Percentiles rank a stretch among this genome's conserved stretches.
These are phyloP conservation scores for Maccullochella peelii DNA, from an alignment of 2,113 vertebrate genomes.

Conservation along the genomic window DNA sequence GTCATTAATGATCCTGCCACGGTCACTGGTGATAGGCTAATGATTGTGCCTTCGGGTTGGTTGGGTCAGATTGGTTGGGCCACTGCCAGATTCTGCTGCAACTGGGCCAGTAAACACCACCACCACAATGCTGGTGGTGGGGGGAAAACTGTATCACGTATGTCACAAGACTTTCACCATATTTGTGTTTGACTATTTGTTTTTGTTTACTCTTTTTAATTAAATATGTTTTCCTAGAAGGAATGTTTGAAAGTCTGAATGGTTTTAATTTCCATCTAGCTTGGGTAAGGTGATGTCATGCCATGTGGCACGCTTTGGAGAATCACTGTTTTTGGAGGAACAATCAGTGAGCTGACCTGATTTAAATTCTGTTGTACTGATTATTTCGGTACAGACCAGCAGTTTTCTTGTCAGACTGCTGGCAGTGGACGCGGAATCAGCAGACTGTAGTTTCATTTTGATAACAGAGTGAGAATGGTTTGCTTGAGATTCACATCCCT, in stretches of 20 bases:
- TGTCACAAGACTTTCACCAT: neutral
- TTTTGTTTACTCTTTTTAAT: neutral
- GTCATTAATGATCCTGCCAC: conserved; percentile 71
- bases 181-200: neutral
- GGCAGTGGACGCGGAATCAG: neutral
- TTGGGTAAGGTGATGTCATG: neutral
- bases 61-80: conserved; percentile 35
- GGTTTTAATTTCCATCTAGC: neutral
- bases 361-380: neutral
- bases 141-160: neutral
- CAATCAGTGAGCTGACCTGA: neutral
- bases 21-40: conserved; percentile 72
- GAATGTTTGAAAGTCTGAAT: neutral
- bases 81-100: conserved; percentile 40
- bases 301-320: neutral
- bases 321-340: neutral
- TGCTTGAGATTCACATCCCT: neutral
- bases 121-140: neutral
- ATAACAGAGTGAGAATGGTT: neutral
- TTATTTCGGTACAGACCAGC: no score
- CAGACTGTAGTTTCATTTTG: neutral
- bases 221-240: neutral
- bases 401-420: neutral
- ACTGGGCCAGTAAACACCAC: conserved; percentile 63
- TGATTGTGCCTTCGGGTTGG: conserved; percentile 57